Evolutionary conservation across 1,140 invertebrate species (phyloP), one percentile per base, ranked within the genome.

Genomic region (Tribolium castaneum): DNA sequence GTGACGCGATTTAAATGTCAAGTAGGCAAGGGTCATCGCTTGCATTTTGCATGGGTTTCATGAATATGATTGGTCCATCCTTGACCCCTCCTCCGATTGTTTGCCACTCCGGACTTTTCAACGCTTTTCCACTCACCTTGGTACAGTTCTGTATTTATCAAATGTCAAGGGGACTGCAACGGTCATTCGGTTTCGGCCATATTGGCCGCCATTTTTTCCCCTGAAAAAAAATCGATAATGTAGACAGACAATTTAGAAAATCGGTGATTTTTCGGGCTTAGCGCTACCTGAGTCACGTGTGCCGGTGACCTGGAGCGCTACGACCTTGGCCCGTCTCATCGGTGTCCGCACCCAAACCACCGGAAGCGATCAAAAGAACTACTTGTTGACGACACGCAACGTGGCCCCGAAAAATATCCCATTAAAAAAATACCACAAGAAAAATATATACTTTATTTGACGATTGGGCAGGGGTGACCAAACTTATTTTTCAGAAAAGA

Each of bases 141-240:
- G 70, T 72, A 72, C 49, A 72, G 70, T 72, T 72, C 34, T 72
- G 70, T 72, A 72, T 72, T 72, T 72, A 72, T 72, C 45, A 72
- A 72, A 72, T 72, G 70, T 72, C 70, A 72, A 72, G 70, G 70
- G 50, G n/a, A 72, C 12, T 71, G 59, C 25, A 66, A 35, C 25
- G 22, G 25, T 62, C 12, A 14, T 3, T 62, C 22, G 35, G 9
- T 62, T 62, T 62, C n/a, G 56, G 56, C 56, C 54, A 19, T 19
- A 19, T 19, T 19, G 16, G 16, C 16, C 1, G 16, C 16, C 16
- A 19, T 19, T 19, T 19, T 19, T 1, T 19, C 16, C n/a, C n/a
- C n/a, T n/a, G n/a, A n/a, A n/a, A 19, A 19, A 19, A 19, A 19
- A 19, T 56, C 54, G 54, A 1, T 3, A 39, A 39, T 2, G 34